These are phyloP conservation scores for Lasioglossum albipes DNA, from an alignment of 1,140 invertebrate species.

Conservation along the genomic window DNA sequence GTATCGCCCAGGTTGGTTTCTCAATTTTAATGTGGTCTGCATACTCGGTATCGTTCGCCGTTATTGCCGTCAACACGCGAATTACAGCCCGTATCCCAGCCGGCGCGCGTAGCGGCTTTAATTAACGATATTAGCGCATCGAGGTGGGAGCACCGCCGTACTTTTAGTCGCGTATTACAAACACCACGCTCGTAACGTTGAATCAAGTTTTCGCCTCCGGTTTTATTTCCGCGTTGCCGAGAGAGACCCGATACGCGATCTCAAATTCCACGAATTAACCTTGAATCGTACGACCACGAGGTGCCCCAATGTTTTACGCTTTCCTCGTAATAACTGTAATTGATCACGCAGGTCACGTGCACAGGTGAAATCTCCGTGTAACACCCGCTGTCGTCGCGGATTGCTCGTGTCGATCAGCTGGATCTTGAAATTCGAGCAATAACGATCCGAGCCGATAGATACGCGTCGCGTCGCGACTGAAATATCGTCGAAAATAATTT, in stretches of 20 bases:
- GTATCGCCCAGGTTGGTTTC: background rate
- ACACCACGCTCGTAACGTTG: background rate
- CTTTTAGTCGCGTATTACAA: background rate
- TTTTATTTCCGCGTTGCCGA: background rate
- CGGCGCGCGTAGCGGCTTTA: conserved; percentile 39
- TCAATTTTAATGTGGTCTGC: conserved; percentile 1
- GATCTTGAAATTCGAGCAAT: too few relatives aligned
- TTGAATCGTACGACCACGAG: background rate
- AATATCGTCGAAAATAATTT: conserved; percentile 12
- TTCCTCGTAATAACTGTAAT: too few relatives aligned
- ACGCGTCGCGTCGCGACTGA: background rate
- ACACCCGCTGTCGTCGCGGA: too few relatives aligned
- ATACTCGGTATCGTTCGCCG: background rate
- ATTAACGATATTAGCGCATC: conserved; percentile 58
- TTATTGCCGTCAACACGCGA: conserved; percentile 18
- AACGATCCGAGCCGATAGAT: too few relatives aligned
- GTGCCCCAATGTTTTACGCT: too few relatives aligned
- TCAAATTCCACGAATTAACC: conserved; percentile 15
- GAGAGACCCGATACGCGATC: background rate
- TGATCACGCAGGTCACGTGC: too few relatives aligned
- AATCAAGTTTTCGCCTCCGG: background rate
- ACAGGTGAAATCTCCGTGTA: too few relatives aligned
- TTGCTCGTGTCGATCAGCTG: too few relatives aligned
- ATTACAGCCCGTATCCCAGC: conserved; percentile 1
- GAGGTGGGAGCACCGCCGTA: background rate